phyloP scores from a whole-genome alignment of 2,888 invertebrate genomes.

The Pseudococcus jackbeardsleyi region DNA sequence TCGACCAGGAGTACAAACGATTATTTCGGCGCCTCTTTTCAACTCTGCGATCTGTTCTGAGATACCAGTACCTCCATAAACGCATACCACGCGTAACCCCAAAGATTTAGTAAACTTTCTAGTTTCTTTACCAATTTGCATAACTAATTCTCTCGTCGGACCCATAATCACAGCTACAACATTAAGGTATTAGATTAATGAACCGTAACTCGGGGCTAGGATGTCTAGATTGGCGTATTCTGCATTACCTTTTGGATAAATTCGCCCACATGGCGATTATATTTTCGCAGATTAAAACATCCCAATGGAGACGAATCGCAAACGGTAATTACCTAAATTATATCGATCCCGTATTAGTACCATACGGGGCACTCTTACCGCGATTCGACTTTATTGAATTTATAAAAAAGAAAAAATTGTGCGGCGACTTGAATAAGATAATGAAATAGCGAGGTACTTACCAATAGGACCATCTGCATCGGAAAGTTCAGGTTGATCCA shows the following conservation, averaged over 20 bases:
- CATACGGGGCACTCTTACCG: conserved; percentile 34
- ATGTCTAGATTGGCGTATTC: conserved; percentile 2
- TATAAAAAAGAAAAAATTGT: not conserved
- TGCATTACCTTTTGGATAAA: conserved; percentile 30
- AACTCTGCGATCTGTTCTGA: conserved; percentile 91
- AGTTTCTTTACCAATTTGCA: conserved; percentile 98
- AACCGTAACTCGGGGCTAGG: not conserved
- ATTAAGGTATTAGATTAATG: conserved; percentile 27
- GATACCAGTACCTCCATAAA: conserved; percentile 98
- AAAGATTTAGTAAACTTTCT: conserved; percentile 93
- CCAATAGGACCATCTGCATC: conserved; percentile 96
- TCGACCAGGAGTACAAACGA: conserved; percentile 98
- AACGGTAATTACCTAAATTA: conserved; percentile 46
- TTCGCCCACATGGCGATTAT: not conserved
- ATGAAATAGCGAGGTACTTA: conserved; percentile 67
- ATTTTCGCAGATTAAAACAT: conserved; percentile 10
- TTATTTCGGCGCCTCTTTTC: conserved; percentile 96
- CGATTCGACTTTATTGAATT: conserved; percentile 21
- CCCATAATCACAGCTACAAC: conserved; percentile 91
- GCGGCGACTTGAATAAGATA: not conserved
- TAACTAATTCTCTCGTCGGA: conserved; percentile 96
- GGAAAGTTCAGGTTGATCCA: conserved; percentile 93
- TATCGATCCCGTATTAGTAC: conserved; percentile 43
- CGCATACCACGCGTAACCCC: conserved; percentile 90
- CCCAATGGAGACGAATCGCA: conserved; percentile 34